These are phyloP conservation scores for Remorina albescens DNA, from an alignment of 2,797 vertebrate species.

Conservation along the genomic window DNA sequence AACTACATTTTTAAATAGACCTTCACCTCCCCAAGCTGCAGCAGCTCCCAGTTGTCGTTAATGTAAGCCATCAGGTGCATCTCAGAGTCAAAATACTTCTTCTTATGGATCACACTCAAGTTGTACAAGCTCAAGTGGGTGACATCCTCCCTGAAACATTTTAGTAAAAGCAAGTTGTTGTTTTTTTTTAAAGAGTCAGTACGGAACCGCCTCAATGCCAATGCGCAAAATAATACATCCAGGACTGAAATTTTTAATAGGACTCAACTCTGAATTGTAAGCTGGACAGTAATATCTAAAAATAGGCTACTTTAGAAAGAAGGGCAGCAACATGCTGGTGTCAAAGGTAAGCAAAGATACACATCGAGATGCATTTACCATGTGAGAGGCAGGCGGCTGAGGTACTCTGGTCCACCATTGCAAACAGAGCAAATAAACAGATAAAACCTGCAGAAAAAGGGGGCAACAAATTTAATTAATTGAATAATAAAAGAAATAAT, in stretches of 20 bases:
- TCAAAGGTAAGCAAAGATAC: background rate
- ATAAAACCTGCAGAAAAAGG: conserved; percentile 94
- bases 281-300: background rate
- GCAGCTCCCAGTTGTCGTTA: conserved; percentile 96
- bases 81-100: conserved; percentile 99
- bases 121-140: conserved; percentile 98
- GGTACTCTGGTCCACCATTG: conserved; percentile 98
- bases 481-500: too few species aligned
- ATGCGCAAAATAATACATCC: background rate
- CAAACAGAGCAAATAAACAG: conserved; percentile 98
- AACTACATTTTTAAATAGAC: background rate
- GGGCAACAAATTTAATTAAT: too few species aligned
- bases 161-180: background rate
- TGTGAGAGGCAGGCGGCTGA: conserved; percentile 95
- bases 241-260: background rate
- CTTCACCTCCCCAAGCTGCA: conserved; percentile 93
- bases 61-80: conserved; percentile 97
- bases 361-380: conserved; percentile 85
- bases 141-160: conserved; percentile 91
- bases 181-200: background rate
- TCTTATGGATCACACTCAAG: conserved; percentile 98
- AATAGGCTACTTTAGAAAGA: background rate
- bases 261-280: background rate
- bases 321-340: background rate
- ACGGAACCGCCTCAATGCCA: background rate